Evolutionary conservation across 2,888 invertebrate genomes (phyloP), one percentile per base, ranked within the genome.

Genomic region (Apotomis betuletana): DNA sequence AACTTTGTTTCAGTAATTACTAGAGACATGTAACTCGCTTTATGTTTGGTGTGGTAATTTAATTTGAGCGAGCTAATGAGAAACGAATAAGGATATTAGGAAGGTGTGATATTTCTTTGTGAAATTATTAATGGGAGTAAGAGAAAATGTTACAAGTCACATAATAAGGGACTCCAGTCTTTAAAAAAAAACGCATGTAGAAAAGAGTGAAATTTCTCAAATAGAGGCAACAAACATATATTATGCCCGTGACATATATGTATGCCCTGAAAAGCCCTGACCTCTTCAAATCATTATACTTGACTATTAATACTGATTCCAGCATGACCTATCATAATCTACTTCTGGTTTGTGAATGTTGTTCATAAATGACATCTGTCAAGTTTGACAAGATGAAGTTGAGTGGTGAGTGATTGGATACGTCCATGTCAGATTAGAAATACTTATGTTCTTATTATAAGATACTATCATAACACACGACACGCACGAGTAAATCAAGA

Each of bases 301-400:
- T 27, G 27, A 27, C 27, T 27, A 27, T 27, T 27, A 27, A 27
- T 27, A 27, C 27, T 27, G 27, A 27, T 41, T 41, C 41, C 5
- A 6, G 41, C 41, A 55, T 46, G 13, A 15, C 12, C 13, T n/a
- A n/a, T n/a, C 54, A 52, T 57, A 12, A 44, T 41, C 57, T 41
- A 38, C 44, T 71, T 71, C 67, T 57, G 67, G 67, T 52, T 71
- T 41, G 51, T 44, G 60, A 67, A 67, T 64, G 51, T 52, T 27
- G 38, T n/a, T 49, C 12, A n/a, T 12, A 71, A 49, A 55, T 58
- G 58, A 51, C 44, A 67, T 44, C 62, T 54, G 62, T 58, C 67
- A 67, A 1, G 27, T 15, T 67, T 62, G 57, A 52, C 27, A 51
- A 62, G 10, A 44, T 12, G 67, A 51, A 6, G 55, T n/a, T 38